Evolutionary conservation across 2,888 invertebrate genomes (phyloP), one percentile per base, ranked within the genome.

Genomic region (Lepeophtheirus nordmannii): DNA sequence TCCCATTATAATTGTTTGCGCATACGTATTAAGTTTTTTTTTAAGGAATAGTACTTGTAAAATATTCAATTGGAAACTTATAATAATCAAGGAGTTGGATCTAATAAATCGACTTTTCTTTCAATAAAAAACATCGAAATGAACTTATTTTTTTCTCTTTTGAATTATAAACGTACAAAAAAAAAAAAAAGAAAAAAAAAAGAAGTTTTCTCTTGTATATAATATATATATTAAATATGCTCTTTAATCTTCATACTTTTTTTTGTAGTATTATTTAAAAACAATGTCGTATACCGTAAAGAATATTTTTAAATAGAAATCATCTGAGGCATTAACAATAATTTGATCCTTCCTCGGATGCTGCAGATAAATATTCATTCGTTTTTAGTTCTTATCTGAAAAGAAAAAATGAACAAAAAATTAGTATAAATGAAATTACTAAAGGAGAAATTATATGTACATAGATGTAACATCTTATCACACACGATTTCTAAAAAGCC

Each of bases 221-320:
- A 46, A 46, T 46, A 46, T 46, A 46, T 46, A 46, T 46, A 46
- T 46, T 46, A 46, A 46, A 46, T 46, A 46, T 14, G 53, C 53
- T 46, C 14, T 46, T 46, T 14, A 46, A 46, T 46, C 53, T 46
- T 46, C 53, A 46, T 46, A 46, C 53, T 46, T 46, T 46, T 41
- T 46, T 46, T 46, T 17, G 53, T 46, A 46, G 53, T 14, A 46
- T n/a, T 46, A 46, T 46, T 17, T 46, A n/a, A 46, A 46, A 46
- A 46, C 53, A 46, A 46, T 46, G 53, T 46, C 53, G 53, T 14
- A 46, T 46, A 46, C 53, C n/a, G 17, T n/a, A n/a, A 46, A 46
- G 53, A 46, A 46, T 46, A 17, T 46, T 30, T n/a, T 30, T 5
- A 30, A 30, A 30, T 30, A 30, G 30, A 30, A 30, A 30, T 30